Conservation (phyloP, 2,797 vertebrate genomes). For the Synaphobranchus kaupii region DNA sequence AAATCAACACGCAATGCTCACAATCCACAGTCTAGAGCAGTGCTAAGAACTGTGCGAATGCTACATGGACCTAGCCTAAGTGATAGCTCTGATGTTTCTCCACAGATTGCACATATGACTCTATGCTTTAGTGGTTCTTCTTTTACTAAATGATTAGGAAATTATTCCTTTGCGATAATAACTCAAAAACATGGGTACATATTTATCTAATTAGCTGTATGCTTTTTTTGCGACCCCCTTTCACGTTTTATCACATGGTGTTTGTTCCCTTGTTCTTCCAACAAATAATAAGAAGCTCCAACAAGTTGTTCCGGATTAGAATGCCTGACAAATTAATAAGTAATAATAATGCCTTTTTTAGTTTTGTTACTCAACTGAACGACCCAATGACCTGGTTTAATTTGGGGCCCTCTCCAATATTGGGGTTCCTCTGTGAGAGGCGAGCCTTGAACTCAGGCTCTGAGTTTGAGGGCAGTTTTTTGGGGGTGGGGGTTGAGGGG, state of each 20-base stretch:
- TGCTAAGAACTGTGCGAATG: background rate
- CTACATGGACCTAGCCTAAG: background rate
- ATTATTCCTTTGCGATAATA: too few species aligned
- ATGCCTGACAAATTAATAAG: background rate
- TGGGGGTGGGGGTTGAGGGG: conserved; percentile 39
- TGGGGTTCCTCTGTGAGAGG: background rate
- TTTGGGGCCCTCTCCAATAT: background rate
- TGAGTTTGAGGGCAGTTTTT: conserved; percentile 28
- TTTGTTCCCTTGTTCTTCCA: background rate
- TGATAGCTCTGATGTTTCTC: background rate
- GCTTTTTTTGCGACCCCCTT: background rate
- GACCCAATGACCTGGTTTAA: background rate
- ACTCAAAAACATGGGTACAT: too few species aligned
- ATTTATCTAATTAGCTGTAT: background rate
- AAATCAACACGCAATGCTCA: background rate
- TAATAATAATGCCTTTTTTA: background rate
- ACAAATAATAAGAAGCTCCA: background rate
- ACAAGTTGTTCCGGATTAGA: background rate
- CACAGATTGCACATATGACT: background rate
- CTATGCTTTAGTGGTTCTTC: too few species aligned
- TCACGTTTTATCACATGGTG: background rate
- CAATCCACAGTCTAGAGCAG: background rate
- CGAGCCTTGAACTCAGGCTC: conserved; percentile 32
- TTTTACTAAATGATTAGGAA: too few species aligned
- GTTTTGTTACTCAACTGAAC: background rate